Conservation (phyloP, 2,888 invertebrate genomes). For the Temnothorax unifasciatus region DNA sequence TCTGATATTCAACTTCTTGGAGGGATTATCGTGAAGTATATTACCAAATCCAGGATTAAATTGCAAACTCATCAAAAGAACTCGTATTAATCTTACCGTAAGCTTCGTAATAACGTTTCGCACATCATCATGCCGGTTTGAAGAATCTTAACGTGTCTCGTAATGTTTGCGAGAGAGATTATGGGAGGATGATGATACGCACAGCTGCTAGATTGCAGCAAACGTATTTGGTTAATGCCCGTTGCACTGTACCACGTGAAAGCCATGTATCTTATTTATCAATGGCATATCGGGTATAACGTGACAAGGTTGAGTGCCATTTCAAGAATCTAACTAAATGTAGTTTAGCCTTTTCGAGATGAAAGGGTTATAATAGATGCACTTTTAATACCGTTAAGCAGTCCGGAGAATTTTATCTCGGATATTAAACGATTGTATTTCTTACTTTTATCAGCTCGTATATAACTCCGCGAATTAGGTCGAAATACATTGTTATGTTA, state of each 20-base stretch:
- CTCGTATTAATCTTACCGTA: not conserved
- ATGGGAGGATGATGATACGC: constrained; percentile 20
- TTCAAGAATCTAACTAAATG: constrained; percentile 23
- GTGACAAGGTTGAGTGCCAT: constrained; percentile 9
- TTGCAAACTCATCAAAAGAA: not conserved
- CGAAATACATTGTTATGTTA: constrained; percentile 49
- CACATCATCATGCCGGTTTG: constrained; percentile 11
- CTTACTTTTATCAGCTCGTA: constrained; percentile 2
- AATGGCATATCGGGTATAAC: constrained; percentile 27
- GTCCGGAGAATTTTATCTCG: constrained; percentile 54
- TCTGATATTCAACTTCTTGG: not conserved
- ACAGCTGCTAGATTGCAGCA: constrained; percentile 18
- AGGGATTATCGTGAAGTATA: not conserved
- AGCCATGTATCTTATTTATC: constrained; percentile 28
- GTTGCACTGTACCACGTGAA: not conserved
- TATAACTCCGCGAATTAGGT: constrained; percentile 15
- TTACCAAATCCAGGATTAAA: constrained; percentile 4
- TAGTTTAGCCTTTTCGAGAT: not conserved
- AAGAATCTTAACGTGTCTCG: constrained; percentile 7
- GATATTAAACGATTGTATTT: constrained; percentile 40
- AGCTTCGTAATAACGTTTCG: not conserved
- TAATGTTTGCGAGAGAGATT: constrained; percentile 4
- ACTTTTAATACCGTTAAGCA: constrained; percentile 35
- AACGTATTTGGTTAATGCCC: constrained; percentile 21
- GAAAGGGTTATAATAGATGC: constrained; percentile 31